phyloP scores from a whole-genome alignment of 2,888 invertebrate genomes.

The Scaptomyza polygonia region DNA sequence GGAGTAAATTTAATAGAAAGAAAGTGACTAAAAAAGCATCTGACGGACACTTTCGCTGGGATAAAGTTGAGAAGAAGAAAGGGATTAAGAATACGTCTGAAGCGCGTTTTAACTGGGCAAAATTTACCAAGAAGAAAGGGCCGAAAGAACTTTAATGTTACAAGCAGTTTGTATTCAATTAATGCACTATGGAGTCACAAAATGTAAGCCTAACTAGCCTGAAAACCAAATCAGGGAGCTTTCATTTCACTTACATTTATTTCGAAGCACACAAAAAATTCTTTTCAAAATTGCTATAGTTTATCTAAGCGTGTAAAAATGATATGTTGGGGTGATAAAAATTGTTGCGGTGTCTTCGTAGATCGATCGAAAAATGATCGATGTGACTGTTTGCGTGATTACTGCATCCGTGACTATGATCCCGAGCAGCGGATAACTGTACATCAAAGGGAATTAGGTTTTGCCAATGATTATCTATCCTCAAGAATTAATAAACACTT shows the following conservation, averaged over 20 bases:
- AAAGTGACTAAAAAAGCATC: no score
- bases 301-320: conserved; percentile 10
- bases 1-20: no score
- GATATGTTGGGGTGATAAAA: conserved; percentile 57
- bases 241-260: neutral
- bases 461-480: neutral
- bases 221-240: neutral
- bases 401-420: conserved; percentile 41
- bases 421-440: conserved; percentile 18
- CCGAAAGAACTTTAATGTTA: neutral
- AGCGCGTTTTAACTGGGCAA: no score
- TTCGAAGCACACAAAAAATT: neutral
- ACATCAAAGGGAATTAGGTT: neutral
- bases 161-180: neutral
- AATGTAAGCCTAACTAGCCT: no score
- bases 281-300: conserved; percentile 6
- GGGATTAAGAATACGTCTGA: no score
- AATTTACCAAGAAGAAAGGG: no score
- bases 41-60: no score
- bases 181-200: neutral
- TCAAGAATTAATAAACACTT: neutral
- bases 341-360: conserved; percentile 35
- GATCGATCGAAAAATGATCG: conserved; percentile 16
- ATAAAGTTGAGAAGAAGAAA: no score
- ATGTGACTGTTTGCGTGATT: conserved; percentile 45